Percentiles rank a stretch among this genome's conserved stretches.
phyloP scores from a whole-genome alignment of 2,797 vertebrate species.

The Syndactyla subalaris region DNA sequence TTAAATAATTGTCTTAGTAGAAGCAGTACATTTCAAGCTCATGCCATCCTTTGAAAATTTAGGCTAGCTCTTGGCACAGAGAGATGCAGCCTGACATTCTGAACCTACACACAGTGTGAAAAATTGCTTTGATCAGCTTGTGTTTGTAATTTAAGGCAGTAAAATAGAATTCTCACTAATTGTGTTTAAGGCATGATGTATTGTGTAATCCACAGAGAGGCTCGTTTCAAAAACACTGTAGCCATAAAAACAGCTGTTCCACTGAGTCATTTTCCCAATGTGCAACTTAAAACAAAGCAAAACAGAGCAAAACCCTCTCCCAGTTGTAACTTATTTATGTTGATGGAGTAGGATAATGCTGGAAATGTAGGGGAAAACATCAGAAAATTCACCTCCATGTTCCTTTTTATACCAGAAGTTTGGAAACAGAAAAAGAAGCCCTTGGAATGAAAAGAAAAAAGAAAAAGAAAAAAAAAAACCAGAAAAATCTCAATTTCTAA shows the following conservation, averaged over 20 bases:
- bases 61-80: background rate
- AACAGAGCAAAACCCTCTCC: background rate
- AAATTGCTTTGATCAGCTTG: constrained; percentile 42
- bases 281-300: constrained; percentile 1
- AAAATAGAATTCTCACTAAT: constrained; percentile 44
- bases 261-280: constrained; percentile 37
- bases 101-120: constrained; percentile 12
- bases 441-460: background rate
- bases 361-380: background rate
- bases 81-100: background rate
- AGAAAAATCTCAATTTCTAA: background rate
- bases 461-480: background rate
- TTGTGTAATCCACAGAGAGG: constrained; percentile 37
- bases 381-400: background rate
- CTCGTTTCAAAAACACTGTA: constrained; percentile 3
- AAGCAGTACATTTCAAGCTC: background rate
- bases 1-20: constrained; percentile 16
- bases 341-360: background rate
- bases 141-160: constrained; percentile 47
- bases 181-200: constrained; percentile 32
- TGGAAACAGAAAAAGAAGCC: background rate
- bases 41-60: constrained; percentile 2
- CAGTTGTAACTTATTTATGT: background rate
- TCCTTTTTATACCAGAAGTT: background rate
- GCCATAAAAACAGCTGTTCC: constrained; percentile 43